Conservation (phyloP, 2,797 vertebrate genomes). For the Neosalanx taihuensis region DNA sequence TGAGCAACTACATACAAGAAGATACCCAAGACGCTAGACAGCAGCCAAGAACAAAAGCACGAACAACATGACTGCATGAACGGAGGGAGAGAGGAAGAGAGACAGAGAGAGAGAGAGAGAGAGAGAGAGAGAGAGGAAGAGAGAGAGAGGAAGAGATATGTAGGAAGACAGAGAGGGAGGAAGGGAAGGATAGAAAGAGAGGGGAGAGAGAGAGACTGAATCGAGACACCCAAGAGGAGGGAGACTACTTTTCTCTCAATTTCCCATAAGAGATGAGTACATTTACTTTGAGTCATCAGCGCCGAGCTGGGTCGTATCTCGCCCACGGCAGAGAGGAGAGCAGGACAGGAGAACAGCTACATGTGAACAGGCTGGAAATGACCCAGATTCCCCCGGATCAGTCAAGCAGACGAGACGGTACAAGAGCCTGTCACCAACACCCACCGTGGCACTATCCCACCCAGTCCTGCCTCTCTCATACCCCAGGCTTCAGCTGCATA, state of each 20-base stretch:
- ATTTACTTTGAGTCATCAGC: conserved; percentile 58
- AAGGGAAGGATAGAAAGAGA: background rate
- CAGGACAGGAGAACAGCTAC: conserved; percentile 61
- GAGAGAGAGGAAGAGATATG: background rate
- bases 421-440: conserved; percentile 67
- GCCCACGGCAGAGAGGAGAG: conserved; percentile 58
- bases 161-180: no score
- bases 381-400: conserved; percentile 78
- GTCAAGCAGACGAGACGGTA: conserved; percentile 68
- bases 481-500: conserved; percentile 30
- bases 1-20: no score
- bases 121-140: background rate
- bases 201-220: conserved; percentile 2
- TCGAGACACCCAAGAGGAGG: conserved; percentile 13
- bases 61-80: background rate
- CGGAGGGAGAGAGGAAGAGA: background rate
- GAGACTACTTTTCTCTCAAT: conserved; percentile 22
- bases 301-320: conserved; percentile 60
- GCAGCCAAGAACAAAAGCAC: background rate
- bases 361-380: conserved; percentile 75
- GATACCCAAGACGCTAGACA: background rate
- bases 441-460: conserved; percentile 55
- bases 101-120: no score
- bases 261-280: conserved; percentile 34
- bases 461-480: conserved; percentile 41